A percentile compares a stretch with the other conserved stretches of the same genome.
These are phyloP conservation scores for Hippocampus barbouri DNA, from an alignment of 2,113 vertebrate genomes.

Conservation along the genomic window DNA sequence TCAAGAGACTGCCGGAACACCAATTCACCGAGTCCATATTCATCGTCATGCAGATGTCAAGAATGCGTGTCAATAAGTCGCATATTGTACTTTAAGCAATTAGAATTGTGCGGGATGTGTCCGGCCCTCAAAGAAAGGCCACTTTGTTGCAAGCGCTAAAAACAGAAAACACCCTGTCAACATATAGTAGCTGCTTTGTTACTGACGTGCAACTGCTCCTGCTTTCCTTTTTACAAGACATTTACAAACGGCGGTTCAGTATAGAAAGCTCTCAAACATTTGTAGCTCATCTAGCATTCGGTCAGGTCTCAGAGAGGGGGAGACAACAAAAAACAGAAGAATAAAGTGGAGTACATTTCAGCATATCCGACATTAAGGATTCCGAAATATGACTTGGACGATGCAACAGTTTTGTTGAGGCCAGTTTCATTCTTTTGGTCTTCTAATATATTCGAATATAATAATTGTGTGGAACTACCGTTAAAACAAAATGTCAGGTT, in stretches of 20 bases:
- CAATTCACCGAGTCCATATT: conserved; percentile 45
- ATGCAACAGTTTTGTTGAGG: too few relatives aligned
- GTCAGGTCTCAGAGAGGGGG: neutral
- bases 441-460: too few relatives aligned
- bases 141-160: neutral
- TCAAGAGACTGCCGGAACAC: conserved; percentile 47
- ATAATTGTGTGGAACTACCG: too few relatives aligned
- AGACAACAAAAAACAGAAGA: neutral
- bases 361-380: too few relatives aligned
- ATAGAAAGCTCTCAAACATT: too few relatives aligned
- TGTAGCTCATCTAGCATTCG: too few relatives aligned
- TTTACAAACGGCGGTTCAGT: neutral
- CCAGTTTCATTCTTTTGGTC: too few relatives aligned
- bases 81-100: too few relatives aligned
- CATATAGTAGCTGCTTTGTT: neutral
- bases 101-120: neutral
- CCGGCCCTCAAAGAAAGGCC: neutral
- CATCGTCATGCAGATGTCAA: conserved; percentile 1
- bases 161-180: neutral
- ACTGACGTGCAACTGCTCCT: too few relatives aligned
- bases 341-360: neutral
- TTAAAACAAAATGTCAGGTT: too few relatives aligned
- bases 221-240: neutral
- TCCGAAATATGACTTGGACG: too few relatives aligned
- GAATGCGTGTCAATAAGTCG: neutral